Conservation (phyloP, 1,140 invertebrate species). For the Drosophila dunni region DNA sequence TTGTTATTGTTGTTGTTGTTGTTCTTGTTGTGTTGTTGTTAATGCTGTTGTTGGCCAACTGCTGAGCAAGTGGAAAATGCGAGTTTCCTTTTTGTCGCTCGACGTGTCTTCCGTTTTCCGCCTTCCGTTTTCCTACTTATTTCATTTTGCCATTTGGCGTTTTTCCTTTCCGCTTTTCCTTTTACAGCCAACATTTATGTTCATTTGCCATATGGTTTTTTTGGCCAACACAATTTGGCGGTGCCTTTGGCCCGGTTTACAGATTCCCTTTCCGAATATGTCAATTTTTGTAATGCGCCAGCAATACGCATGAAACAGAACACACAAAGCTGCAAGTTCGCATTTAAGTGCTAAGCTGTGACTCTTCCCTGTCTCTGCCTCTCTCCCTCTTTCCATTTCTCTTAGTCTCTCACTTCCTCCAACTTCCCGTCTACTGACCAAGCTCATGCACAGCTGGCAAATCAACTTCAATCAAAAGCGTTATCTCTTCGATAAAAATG, state of each 20-base stretch:
- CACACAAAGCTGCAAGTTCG: not conserved
- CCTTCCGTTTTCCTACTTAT: conserved; percentile 24
- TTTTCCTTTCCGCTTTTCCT: conserved; percentile 24
- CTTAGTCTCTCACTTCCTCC: not conserved
- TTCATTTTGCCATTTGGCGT: conserved; percentile 38
- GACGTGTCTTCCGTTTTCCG: conserved; percentile 53
- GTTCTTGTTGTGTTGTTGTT: conserved; percentile 17
- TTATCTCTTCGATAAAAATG: conserved; percentile 59
- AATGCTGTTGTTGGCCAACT: conserved; percentile 31
- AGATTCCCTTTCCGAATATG: conserved; percentile 35
- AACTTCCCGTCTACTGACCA: not conserved
- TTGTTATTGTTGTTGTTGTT: conserved; percentile 36
- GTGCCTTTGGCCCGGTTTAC: not conserved
- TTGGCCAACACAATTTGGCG: conserved; percentile 13
- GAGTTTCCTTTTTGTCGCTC: conserved; percentile 60
- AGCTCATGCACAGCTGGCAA: not conserved
- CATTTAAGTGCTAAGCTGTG: not conserved
- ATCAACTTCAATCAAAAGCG: conserved; percentile 50
- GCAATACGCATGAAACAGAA: conserved; percentile 29
- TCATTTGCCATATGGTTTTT: conserved; percentile 23
- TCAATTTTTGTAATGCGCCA: conserved; percentile 73
- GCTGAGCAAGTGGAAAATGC: conserved; percentile 70
- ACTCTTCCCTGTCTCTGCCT: not conserved
- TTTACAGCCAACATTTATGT: conserved; percentile 38
- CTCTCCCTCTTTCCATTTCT: not conserved